Base-by-base conservation (phyloP, 2,888 invertebrate genomes). In the Idaea dimidiata region DNA sequence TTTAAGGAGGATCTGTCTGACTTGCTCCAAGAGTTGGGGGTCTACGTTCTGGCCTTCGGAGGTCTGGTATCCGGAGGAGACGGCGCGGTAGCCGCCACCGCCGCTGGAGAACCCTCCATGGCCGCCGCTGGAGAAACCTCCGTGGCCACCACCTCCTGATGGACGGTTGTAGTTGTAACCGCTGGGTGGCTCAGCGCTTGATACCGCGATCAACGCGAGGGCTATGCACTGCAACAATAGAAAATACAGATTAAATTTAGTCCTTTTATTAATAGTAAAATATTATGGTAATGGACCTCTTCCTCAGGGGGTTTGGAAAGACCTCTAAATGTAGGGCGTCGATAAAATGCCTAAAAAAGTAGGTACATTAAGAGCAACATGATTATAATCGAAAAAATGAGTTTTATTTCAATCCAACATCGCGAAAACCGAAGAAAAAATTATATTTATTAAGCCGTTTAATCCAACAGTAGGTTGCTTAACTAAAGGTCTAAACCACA, bases 41-140 rank as follows among this genome's bases (percentile, higher is more conserved):
- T 97, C 97, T 73, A 97, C 96, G 87, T 95, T 94, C 78, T 96
- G 96, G 69, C 97, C 97, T 84, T 97, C 97, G 75, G 94, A 96
- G 76, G 96, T 96, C 86, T 96, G 96, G 91, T 94, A 95, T 72
- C 97, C 97, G 72, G 95, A 94, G 75, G 96, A 94, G 62, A 96
- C 97, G 72, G 96, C 94, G 71, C 94, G 94, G 93, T 95, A 96
- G 72, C 95, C 94, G 71, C 96, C 95, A 65, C 96, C 95, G 77
- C 72, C 74, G 8, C 74, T 71, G 16, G 91, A 88, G 71, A 96
- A 95, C 64, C 96, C 95, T 17, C 57, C 57, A 14, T 43, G 76
- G 43, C 91, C 88, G 62, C 84, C 74, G 73, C 79, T 75, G 72
- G 84, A 82, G 17, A 89, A 86, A 55, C 91, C 86, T 71, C 87